Evolutionary conservation across 2,888 invertebrate genomes (phyloP).

Genomic region (Dryadula phaetusa): DNA sequence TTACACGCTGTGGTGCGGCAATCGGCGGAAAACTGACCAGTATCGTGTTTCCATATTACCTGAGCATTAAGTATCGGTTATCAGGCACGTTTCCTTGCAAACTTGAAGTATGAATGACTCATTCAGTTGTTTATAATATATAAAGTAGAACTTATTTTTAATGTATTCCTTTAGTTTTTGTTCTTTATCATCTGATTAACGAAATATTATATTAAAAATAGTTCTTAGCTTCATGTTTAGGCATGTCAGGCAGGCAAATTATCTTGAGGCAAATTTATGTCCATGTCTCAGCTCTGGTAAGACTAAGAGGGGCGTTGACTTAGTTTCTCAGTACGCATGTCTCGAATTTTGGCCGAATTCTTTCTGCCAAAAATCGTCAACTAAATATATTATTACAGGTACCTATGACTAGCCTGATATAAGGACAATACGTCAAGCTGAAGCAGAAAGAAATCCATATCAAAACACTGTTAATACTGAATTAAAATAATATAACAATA

Average conservation of each 20-base stretch:
- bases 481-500: background rate
- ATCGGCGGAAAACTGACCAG: constrained; percentile 57
- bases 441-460: too few relatives aligned
- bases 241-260: too few relatives aligned
- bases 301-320: too few relatives aligned
- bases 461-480: too few relatives aligned
- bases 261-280: too few relatives aligned
- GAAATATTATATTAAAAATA: background rate
- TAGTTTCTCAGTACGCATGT: too few relatives aligned
- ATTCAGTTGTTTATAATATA: background rate
- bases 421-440: too few relatives aligned
- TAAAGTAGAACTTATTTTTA: background rate
- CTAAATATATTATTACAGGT: too few relatives aligned
- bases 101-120: constrained; percentile 33
- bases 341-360: too few relatives aligned
- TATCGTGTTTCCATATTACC: constrained; percentile 58
- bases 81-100: constrained; percentile 45
- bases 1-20: constrained; percentile 47
- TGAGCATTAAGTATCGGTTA: constrained; percentile 47
- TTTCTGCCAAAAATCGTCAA: too few relatives aligned
- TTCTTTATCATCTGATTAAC: background rate
- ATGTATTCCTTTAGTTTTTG: background rate
- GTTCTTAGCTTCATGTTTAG: background rate
- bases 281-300: too few relatives aligned
- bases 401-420: too few relatives aligned